Base-by-base conservation (phyloP, 2,888 invertebrate genomes). In the Synergus laeviventris region DNA sequence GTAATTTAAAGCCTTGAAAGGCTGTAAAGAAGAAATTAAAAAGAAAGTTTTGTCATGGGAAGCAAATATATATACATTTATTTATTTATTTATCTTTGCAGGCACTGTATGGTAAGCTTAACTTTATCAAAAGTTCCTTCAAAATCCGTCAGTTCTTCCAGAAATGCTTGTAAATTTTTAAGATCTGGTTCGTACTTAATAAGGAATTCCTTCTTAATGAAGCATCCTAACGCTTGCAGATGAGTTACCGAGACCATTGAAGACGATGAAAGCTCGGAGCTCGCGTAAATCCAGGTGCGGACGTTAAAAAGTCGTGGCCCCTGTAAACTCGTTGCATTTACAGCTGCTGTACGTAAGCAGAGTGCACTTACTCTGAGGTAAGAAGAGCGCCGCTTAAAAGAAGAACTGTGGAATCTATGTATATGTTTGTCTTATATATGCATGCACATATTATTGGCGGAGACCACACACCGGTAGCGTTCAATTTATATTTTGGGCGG, bases 401-500 rank as follows among this genome's bases (percentile, higher is more conserved):
- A 21, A 18, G 21, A 56, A 11, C 5, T 21, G 18, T 56, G 14
- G 21, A 66, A 12, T 66, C 21, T 21, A 24, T 42, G 42, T 42
- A n/a, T n/a, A 39, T 42, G 18, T 3, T 42, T 39, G 38, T 18
- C 42, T 18, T 9, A 18, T 39, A 16, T 62, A 21, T 38, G 66
- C 66, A 66, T 66, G 38, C 18, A 42, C 42, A 16, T 38, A 66
- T 39, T 38, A 21, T 36, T 56, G 18, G 42, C 14, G 14, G 56
- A 56, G 56, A 56, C 74, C 38, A 54, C 75, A 75, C 75, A 75
- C 62, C 56, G 75, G 75, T 75, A 64, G 75, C 75, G 64, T 75
- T 62, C 62, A 64, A 75, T 75, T 75, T 75, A 75, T 75, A 75
- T 75, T 75, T 75, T 75, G 75, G 75, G 75, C 64, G 75, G 75